These are phyloP conservation scores for Palythoa caribaeorum DNA, from an alignment of 92 coral and sea anemone species.

Conservation along the genomic window DNA sequence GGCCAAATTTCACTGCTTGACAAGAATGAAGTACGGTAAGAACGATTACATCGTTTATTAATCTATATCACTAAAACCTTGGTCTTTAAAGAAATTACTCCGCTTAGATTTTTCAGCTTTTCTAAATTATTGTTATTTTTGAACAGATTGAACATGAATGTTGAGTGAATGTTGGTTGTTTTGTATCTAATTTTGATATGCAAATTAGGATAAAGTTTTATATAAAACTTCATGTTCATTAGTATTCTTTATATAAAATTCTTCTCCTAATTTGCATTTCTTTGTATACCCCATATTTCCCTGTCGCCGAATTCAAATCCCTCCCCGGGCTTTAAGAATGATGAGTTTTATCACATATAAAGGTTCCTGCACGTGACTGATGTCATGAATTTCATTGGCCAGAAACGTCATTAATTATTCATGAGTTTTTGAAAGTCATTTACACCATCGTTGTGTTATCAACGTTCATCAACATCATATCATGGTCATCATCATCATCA, in stretches of 20 bases:
- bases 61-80: slow-evolving; percentile 41
- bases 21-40: slow-evolving; percentile 44
- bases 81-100: slow-evolving; percentile 39
- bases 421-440: no score
- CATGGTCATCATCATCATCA: not conserved
- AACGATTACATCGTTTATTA: slow-evolving; percentile 33
- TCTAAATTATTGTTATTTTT: slow-evolving; percentile 38
- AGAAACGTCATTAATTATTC: no score
- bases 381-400: no score
- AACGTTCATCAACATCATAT: not conserved
- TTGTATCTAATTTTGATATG: slow-evolving; percentile 1
- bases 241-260: slow-evolving; percentile 14
- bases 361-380: no score
- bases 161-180: no score
- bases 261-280: slow-evolving; percentile 6
- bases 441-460: not conserved
- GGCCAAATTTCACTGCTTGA: slow-evolving; percentile 31
- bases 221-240: slow-evolving; percentile 16
- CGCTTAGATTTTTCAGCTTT: slow-evolving; percentile 43
- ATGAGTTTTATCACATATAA: no score
- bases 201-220: not conserved
- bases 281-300: slow-evolving; percentile 22
- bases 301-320: slow-evolving; percentile 12
- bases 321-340: not conserved
- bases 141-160: slow-evolving; percentile 28